Evolutionary conservation across 2,797 vertebrate species (phyloP).

Genomic region (Hapalemur alaotrensis): DNA sequence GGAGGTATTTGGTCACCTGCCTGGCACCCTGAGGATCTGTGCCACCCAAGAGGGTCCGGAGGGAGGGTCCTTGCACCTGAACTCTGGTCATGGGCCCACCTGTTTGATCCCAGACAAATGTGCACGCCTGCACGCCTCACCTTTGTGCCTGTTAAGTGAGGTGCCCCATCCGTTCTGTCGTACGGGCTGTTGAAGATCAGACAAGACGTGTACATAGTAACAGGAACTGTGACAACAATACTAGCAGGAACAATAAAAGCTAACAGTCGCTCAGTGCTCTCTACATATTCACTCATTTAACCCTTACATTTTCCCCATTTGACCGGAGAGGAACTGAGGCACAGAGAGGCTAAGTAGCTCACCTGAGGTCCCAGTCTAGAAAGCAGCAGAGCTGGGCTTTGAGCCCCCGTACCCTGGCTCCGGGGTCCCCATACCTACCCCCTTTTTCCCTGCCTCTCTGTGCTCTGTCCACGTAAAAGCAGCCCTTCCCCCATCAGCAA

Average conservation of each 20-base stretch:
- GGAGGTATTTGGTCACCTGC: neutral
- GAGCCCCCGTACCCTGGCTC: too few species aligned
- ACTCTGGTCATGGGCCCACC: neutral
- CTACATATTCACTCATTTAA: fast-evolving
- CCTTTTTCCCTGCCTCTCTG: neutral
- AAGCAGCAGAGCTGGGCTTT: neutral
- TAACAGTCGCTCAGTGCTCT: neutral
- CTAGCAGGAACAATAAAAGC: neutral
- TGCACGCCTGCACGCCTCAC: fast-evolving
- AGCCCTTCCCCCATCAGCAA: fast-evolving
- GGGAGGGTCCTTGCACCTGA: neutral
- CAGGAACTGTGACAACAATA: fast-evolving
- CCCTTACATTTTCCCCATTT: too few species aligned
- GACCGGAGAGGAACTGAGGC: neutral
- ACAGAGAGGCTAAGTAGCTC: neutral
- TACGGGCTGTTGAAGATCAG: neutral
- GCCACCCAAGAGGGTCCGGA: neutral
- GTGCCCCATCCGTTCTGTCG: fast-evolving
- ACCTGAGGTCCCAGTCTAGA: neutral
- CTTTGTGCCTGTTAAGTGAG: neutral
- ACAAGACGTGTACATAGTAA: fast-evolving
- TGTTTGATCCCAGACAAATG: neutral
- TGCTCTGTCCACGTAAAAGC: too few species aligned
- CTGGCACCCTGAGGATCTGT: neutral
- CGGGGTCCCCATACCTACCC: fast-evolving